These are phyloP conservation scores for Sardinella longiceps DNA, from an alignment of 2,797 vertebrate species.

Conservation along the genomic window DNA sequence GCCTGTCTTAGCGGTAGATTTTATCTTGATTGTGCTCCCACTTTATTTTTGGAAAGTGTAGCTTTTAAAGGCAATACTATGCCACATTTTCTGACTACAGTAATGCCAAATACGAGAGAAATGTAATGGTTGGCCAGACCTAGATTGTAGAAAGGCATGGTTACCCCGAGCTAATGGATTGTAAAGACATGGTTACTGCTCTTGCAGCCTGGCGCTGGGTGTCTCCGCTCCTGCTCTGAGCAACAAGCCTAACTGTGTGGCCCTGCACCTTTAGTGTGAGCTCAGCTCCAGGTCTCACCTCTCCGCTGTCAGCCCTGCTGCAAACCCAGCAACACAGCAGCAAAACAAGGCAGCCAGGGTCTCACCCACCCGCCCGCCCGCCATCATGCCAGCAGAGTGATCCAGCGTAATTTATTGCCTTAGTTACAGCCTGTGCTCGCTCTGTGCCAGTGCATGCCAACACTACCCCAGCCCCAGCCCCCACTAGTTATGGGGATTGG, in stretches of 20 bases:
- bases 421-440: slow-evolving; percentile 21
- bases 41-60: background rate
- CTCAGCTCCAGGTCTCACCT: background rate
- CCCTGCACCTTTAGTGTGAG: background rate
- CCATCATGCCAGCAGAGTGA: slow-evolving; percentile 14
- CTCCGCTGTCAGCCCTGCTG: background rate
- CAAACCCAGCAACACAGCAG: slow-evolving; percentile 26
- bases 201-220: background rate
- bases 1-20: background rate
- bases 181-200: no score
- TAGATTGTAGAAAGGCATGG: no score
- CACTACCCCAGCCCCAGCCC: background rate
- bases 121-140: background rate
- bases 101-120: background rate
- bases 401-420: slow-evolving; percentile 16
- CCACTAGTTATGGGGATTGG: background rate
- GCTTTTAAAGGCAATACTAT: background rate
- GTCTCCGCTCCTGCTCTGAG: background rate
- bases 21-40: background rate
- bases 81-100: background rate
- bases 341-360: slow-evolving; percentile 19
- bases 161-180: no score
- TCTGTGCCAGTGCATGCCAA: background rate
- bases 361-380: no score
- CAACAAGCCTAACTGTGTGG: background rate